phyloP scores from a whole-genome alignment of 2,113 vertebrate species.

The Budorcas taxicolor region DNA sequence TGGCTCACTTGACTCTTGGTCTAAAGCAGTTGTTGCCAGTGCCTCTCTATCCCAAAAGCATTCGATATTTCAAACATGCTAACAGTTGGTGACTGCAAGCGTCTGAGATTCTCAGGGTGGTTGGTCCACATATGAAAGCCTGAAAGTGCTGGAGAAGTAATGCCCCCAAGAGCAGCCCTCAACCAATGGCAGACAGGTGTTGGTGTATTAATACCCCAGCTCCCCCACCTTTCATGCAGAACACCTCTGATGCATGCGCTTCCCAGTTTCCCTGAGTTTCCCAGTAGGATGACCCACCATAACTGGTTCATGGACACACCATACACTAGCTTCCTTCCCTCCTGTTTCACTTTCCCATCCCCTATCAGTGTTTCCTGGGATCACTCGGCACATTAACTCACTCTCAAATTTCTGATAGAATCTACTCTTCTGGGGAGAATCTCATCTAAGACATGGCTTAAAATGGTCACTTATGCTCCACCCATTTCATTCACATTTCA shows the following conservation, averaged over 20 bases:
- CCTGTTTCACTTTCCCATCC: background rate
- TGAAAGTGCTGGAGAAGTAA: background rate
- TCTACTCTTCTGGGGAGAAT: background rate
- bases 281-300: background rate
- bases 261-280: background rate
- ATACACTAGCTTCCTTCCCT: background rate
- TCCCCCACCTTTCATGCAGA: background rate
- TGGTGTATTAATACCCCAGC: background rate
- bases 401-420: background rate
- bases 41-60: rapidly evolving
- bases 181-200: rapidly evolving
- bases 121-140: rapidly evolving
- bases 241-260: background rate
- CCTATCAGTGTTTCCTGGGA: background rate
- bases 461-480: background rate
- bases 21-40: rapidly evolving
- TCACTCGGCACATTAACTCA: background rate
- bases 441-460: background rate
- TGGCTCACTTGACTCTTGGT: background rate
- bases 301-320: background rate
- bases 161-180: background rate
- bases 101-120: background rate
- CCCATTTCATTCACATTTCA: background rate
- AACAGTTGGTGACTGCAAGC: background rate
- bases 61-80: background rate